phyloP scores from a whole-genome alignment of 2,113 vertebrate genomes.

The Arvicanthis niloticus region DNA sequence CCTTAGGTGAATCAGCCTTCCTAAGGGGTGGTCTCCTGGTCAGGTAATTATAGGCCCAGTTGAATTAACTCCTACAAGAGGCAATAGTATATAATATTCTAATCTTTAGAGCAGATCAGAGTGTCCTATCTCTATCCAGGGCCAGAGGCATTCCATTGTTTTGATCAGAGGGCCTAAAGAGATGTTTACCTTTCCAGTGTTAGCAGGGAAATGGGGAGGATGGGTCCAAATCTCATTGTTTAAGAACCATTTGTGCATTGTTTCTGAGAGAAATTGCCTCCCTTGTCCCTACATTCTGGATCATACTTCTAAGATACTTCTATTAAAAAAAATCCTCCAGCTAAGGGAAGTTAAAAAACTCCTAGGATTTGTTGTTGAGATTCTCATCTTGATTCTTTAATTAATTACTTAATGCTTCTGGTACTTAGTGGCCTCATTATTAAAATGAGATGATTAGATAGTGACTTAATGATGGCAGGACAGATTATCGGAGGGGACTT shows the following conservation, averaged over 20 bases:
- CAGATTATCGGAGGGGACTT: constrained; percentile 16
- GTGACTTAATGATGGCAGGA: background rate
- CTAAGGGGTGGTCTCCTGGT: background rate
- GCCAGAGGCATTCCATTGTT: background rate
- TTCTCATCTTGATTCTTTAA: constrained; percentile 56
- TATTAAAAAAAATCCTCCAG: background rate
- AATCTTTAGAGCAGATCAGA: background rate
- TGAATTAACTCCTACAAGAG: background rate
- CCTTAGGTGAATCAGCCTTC: background rate
- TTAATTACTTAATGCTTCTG: constrained; percentile 13
- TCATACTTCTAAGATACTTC: background rate
- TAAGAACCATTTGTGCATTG: background rate
- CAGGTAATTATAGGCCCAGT: background rate
- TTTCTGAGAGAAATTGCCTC: background rate
- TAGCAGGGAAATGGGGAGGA: background rate
- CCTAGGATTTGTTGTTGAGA: constrained; percentile 41
- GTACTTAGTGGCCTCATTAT: constrained; percentile 39
- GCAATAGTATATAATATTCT: background rate
- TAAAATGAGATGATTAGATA: constrained; percentile 49
- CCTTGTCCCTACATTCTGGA: background rate
- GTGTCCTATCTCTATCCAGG: background rate
- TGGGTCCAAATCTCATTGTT: background rate
- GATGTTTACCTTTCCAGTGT: background rate
- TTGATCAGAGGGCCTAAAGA: background rate
- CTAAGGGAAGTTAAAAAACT: background rate